phyloP scores from a whole-genome alignment of 2,888 invertebrate species.

The Nyleta sp. region DNA sequence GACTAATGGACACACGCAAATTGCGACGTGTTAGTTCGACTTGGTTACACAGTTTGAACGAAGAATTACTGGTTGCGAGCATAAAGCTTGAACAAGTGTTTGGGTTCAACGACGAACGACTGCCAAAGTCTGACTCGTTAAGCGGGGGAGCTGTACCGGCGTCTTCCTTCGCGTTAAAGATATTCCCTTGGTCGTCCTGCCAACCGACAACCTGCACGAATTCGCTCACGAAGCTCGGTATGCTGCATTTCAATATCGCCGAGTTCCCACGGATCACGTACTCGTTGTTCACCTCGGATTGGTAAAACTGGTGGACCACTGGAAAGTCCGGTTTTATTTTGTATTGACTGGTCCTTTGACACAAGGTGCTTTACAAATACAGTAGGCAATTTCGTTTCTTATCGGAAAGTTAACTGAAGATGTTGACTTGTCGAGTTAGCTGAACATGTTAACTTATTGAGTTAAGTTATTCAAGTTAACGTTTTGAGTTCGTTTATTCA shows the following conservation, averaged over 20 bases:
- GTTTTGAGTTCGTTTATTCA: too few relatives aligned
- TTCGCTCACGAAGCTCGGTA: conserved; percentile 95
- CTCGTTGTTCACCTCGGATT: conserved; percentile 95
- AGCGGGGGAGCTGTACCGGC: conserved; percentile 72
- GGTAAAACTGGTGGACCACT: conserved; percentile 95
- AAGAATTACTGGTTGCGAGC: conserved; percentile 51
- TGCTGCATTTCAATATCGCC: conserved; percentile 94
- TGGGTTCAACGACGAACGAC: conserved; percentile 58
- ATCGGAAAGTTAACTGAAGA: too few relatives aligned
- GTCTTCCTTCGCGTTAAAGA: conserved; percentile 78
- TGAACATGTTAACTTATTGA: too few relatives aligned
- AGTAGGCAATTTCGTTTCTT: too few relatives aligned
- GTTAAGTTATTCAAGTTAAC: too few relatives aligned
- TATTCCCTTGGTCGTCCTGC: conserved; percentile 84
- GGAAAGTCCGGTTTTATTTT: conserved; percentile 78
- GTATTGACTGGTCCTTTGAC: too few relatives aligned
- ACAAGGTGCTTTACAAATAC: too few relatives aligned
- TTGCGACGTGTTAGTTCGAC: conserved; percentile 14
- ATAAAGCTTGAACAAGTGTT: conserved; percentile 37
- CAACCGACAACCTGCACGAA: conserved; percentile 95
- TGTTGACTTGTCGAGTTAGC: too few relatives aligned
- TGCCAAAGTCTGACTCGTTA: conserved; percentile 4
- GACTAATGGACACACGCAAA: conserved; percentile 85
- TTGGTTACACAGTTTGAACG: neutral
- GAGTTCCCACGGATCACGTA: conserved; percentile 95